A percentile compares a stretch with the other conserved stretches of the same genome.
Evolutionary conservation across 2,113 vertebrate genomes (phyloP).

Genomic region (Plestiodon gilberti): DNA sequence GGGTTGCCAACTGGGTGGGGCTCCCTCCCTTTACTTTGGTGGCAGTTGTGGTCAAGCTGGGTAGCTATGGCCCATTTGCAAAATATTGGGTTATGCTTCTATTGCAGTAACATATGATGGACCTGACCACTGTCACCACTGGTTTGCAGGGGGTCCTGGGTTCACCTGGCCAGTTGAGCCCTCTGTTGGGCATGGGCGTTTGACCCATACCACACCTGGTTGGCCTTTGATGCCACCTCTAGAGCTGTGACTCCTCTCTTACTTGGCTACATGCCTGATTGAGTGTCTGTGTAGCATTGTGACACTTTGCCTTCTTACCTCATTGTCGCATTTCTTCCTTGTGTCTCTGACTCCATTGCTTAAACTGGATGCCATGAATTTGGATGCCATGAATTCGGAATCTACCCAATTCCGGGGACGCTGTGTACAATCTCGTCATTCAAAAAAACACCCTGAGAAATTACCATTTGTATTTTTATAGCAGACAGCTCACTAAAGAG

Average conservation of each 20-base stretch:
- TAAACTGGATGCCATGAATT: not conserved
- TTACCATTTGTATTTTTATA: not conserved
- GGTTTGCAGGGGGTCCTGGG: no score
- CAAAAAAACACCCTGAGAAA: constrained; percentile 8
- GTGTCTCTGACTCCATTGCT: not conserved
- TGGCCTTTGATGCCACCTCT: no score
- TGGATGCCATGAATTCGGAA: not conserved
- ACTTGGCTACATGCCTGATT: not conserved
- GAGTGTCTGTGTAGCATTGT: not conserved
- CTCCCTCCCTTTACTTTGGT: no score
- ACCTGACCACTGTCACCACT: no score
- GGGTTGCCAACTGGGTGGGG: no score
- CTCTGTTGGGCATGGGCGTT: no score
- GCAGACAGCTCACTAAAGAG: not conserved
- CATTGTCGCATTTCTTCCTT: not conserved
- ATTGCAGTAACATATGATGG: not conserved
- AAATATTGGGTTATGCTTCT: not conserved
- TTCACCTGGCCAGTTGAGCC: no score
- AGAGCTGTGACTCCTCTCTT: not conserved
- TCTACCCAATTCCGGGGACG: not conserved
- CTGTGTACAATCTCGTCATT: not conserved
- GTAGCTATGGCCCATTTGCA: not conserved
- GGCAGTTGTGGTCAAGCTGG: no score
- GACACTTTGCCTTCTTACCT: not conserved
- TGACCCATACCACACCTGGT: no score